Base-by-base conservation (phyloP, 2,888 invertebrate species). In the Augochlorella aurata region DNA sequence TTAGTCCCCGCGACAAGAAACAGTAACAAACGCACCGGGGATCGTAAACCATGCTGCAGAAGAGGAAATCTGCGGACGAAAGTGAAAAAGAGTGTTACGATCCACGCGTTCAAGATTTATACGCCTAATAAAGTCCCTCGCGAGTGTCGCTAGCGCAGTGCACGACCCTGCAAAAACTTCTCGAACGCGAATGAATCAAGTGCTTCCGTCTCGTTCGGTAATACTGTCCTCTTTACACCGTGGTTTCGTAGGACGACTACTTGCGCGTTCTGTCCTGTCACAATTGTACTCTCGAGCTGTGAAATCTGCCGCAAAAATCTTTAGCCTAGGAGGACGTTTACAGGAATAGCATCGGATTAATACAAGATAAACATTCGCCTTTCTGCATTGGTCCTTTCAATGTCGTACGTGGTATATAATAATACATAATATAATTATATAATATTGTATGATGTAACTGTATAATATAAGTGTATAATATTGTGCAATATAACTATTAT, bases 1-100 rank as follows among this genome's bases (percentile, higher is more conserved):
- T 58, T 45, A 21, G 16, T 45, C 44, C 24, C 44, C 24, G 45
- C n/a, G 44, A 45, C 44, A 58, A 44, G 65, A n/a, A 65, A 65
- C 44, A 18, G 65, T 65, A 44, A 44, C n/a, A 65, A 61, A 61
- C 12, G 61, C 61, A 7, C 16, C 24, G 61, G 4, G 29, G 61
- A 24, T 61, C 61, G 29, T 61, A 61, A 44, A 65, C n/a, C 65
- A 12, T 65, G 44, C n/a, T 5, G n/a, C 65, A n/a, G 44, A 38
- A n/a, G 44, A 65, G n/a, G 63, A 44, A n/a, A 38, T 38, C 38
- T 2, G 16, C 18, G 18, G 38, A 18, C 10, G 18, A n/a, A 63
- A 63, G n/a, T 44, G 38, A 38, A 44, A 8, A 38, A 63, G 38
- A 63, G 63, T 16, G 61, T 61, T 61, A 61, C 61, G 61, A 61